Base-by-base conservation (phyloP, 1,140 invertebrate species). In the Delia radicum region DNA sequence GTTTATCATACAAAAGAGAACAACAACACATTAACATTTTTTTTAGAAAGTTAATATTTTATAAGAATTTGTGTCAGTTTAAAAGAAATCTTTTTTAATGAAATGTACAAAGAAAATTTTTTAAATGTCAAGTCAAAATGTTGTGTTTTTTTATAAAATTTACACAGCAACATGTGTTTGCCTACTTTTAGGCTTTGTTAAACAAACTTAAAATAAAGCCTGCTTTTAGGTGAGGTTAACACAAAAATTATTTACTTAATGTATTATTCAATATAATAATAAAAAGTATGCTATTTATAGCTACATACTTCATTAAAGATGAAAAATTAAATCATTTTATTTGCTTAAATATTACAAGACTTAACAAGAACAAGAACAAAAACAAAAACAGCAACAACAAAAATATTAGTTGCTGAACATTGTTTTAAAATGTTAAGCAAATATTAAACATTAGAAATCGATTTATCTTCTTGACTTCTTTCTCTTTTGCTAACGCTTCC, bases 381-480 rank as follows among this genome's bases (percentile, higher is more conserved):
- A n/a, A n/a, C 37, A 42, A 5, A 42, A 42, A 42, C 37, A 55
- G n/a, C 21, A 10, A 7, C 21, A 55, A 21, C 21, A 55, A 55
- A 21, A 55, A 18, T 15, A 55, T 55, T 37, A n/a, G 33, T 37
- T 21, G n/a, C 10, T 7, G n/a, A 21, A 55, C 48, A 55, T 21
- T 21, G 8, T 55, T 55, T 55, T 55, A 55, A 55, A 55, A 24
- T 24, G 48, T 55, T 55, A 21, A 55, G 48, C 18, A 55, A 55
- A 55, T 55, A 55, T 55, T 55, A 55, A 55, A 55, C 18, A 55
- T 55, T 55, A 55, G 48, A 55, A 55, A 55, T 55, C 48, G n/a
- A 55, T 55, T 55, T 55, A 55, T 55, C 48, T 55, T 55, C 10
- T 21, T 21, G 18, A 55, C 48, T 24, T 24, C 18, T 21, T 21